phyloP scores from a whole-genome alignment of 2,797 vertebrate species.

The Pipistrellus pipistrellus region DNA sequence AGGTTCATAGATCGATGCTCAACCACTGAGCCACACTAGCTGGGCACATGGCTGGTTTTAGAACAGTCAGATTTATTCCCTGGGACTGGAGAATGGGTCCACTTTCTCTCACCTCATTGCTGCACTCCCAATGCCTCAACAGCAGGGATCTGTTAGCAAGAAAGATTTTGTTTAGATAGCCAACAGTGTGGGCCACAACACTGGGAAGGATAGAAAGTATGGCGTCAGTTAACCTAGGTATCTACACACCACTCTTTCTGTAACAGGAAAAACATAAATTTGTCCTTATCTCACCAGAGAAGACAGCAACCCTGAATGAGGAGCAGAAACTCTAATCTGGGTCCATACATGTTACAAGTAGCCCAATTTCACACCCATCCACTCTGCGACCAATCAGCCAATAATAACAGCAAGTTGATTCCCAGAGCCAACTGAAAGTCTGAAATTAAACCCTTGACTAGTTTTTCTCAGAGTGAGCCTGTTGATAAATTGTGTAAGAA shows the following conservation, averaged over 20 bases:
- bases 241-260: not conserved
- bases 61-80: not conserved
- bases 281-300: not conserved
- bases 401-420: not conserved
- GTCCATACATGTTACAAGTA: not conserved
- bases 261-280: not conserved
- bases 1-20: too few species aligned
- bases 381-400: not conserved
- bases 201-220: not conserved
- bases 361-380: not conserved
- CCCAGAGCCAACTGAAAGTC: not conserved
- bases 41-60: not conserved
- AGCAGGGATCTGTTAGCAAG: not conserved
- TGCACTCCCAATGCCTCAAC: not conserved
- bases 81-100: not conserved
- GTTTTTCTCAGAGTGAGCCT: not conserved
- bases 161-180: not conserved
- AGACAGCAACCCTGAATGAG: not conserved
- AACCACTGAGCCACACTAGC: too few species aligned
- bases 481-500: slow-evolving; percentile 11
- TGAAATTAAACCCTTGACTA: not conserved
- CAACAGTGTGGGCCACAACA: not conserved
- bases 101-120: not conserved
- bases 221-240: too few species aligned
- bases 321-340: not conserved